Evolutionary conservation across 2,797 vertebrate species (phyloP).

Genomic region (Alectoris magna): DNA sequence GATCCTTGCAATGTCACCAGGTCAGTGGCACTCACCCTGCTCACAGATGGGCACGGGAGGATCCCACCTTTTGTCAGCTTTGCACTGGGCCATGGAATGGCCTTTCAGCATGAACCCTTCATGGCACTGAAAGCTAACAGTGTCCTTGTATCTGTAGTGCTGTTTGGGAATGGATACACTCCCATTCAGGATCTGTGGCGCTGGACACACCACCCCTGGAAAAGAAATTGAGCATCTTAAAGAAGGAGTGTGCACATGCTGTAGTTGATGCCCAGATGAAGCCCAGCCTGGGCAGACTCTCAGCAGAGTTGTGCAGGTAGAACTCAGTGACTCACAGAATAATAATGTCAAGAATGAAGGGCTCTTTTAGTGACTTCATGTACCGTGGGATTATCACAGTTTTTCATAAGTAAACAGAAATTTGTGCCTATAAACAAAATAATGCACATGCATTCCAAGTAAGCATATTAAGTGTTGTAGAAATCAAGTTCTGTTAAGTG

Average conservation of each 20-base stretch:
- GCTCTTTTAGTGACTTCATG: not conserved
- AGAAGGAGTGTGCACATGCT: fast-evolving
- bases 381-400: too few species aligned
- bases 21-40: conserved; percentile 23
- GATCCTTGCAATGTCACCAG: fast-evolving
- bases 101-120: conserved; percentile 73
- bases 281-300: not conserved
- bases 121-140: conserved; percentile 55
- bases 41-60: conserved; percentile 65
- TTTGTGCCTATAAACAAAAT: not conserved
- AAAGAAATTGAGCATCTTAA: not conserved
- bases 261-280: fast-evolving
- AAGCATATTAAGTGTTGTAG: not conserved
- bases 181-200: not conserved
- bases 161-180: not conserved
- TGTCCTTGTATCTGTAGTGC: conserved; percentile 32
- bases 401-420: not conserved
- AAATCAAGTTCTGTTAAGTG: not conserved
- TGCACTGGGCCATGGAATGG: conserved; percentile 65
- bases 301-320: not conserved
- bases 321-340: not conserved
- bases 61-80: conserved; percentile 43
- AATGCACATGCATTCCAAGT: not conserved
- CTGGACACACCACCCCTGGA: conserved; percentile 33
- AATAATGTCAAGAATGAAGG: not conserved